Percentiles rank a stretch among this genome's conserved stretches.
These are phyloP conservation scores for Grantiella picta DNA, from an alignment of 2,113 vertebrate genomes.

Conservation along the genomic window DNA sequence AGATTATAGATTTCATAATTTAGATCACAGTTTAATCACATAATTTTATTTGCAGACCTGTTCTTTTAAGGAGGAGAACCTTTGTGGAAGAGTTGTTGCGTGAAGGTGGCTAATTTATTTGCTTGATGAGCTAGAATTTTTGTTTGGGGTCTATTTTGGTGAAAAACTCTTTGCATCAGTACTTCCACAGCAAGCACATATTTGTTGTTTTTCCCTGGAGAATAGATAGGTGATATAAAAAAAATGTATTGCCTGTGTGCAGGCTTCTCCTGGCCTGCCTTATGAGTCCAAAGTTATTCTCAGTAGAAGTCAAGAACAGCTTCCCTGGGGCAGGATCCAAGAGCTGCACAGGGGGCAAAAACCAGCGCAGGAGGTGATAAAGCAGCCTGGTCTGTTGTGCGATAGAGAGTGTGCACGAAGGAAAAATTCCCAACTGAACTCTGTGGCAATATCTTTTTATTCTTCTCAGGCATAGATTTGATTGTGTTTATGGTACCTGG, in stretches of 20 bases:
- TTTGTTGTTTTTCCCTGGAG: neutral
- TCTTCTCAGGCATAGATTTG: neutral
- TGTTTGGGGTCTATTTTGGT: neutral
- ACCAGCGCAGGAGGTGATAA: neutral
- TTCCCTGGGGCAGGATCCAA: neutral
- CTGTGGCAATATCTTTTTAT: neutral
- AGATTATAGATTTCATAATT: neutral
- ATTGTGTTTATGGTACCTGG: neutral
- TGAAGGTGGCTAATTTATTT: neutral
- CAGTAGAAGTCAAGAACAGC: neutral
- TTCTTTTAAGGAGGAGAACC: neutral
- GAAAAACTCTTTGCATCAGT: neutral
- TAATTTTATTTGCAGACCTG: neutral
- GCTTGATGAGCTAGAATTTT: neutral
- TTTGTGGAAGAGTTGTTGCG: too few species aligned
- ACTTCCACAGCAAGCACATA: neutral
- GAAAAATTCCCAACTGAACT: neutral
- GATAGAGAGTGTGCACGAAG: rapidly evolving
- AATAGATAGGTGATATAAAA: neutral
- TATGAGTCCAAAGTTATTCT: neutral
- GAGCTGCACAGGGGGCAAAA: neutral
- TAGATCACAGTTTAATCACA: neutral
- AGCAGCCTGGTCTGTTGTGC: neutral
- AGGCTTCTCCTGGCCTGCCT: neutral
- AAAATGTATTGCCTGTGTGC: neutral